Base-by-base conservation (phyloP, 2,888 invertebrate genomes). In the Orthonychiurus folsomi region DNA sequence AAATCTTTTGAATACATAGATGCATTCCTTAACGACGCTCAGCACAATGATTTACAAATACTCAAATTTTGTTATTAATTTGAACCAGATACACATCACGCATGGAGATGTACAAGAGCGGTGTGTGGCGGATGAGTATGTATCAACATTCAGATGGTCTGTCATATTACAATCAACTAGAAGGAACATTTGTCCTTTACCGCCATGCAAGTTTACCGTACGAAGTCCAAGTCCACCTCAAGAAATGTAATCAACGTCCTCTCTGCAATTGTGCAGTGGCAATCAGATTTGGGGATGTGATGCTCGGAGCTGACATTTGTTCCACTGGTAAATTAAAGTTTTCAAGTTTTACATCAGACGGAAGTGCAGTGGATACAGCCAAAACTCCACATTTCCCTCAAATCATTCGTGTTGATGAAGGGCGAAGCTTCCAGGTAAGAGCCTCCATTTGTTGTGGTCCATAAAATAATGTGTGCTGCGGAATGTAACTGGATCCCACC, bases 131-230 rank as follows among this genome's bases (percentile, higher is more conserved):
- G 68, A 66, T 54, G 67, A 66, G n/a, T 66, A 64, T 48, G 65
- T 73, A 18, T 67, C 64, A 5, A 73, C 74, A 9, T 74, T 74
- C 67, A n/a, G 73, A 74, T 62, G 73, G 72, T 2, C 62, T 71
- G 18, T 52, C 62, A 9, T 73, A 73, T 48, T 56, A 60, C 20
- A 71, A 73, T 57, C 62, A 62, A 1, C 62, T 71, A 53, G 72
- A 73, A 66, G 74, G 74, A 26, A 70, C 67, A 12, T 74, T 73
- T 63, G 67, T 73, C 24, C 63, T 74, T 9, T 74, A 73, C 61
- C 68, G 67, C 28, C 73, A 74, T 50, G 64, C 70, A 15, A 68
- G 59, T n/a, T 63, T 71, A 2, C 72, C 71, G 1, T 71, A 73
- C 47, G 74, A 74, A 66, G 72, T 74, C 20, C 73, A 73, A 63